A percentile compares a stretch with the other conserved stretches of the same genome.
Conservation (phyloP, 2,113 vertebrate genomes). For the Siphamia tubifer region DNA sequence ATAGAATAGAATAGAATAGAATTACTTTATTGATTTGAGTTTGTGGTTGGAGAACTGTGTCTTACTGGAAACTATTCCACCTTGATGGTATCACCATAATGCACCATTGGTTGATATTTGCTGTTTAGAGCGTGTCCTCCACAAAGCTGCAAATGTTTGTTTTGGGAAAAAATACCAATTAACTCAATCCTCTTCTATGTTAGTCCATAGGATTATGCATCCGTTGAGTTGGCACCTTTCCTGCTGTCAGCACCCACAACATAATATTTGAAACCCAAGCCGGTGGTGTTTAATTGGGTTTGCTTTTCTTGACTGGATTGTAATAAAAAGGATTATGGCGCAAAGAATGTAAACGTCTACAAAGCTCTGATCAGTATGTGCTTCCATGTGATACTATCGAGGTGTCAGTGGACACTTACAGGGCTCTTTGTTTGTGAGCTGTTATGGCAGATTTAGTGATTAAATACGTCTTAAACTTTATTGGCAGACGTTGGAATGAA, state of each 20-base stretch:
- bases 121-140: slow-evolving; percentile 23
- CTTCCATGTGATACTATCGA: not conserved
- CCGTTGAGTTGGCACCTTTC: slow-evolving; percentile 62
- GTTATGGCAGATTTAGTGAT: no score
- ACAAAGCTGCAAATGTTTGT: slow-evolving; percentile 45
- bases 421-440: not conserved
- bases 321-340: slow-evolving; percentile 13
- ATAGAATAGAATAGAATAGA: no score
- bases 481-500: no score
- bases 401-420: not conserved
- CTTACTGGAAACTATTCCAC: no score
- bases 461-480: no score
- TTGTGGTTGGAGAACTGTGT: no score
- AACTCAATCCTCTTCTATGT: slow-evolving; percentile 42
- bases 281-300: slow-evolving; percentile 31
- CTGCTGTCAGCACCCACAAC: slow-evolving; percentile 43
- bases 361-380: not conserved
- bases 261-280: slow-evolving; percentile 51
- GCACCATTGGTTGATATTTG: not conserved
- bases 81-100: not conserved
- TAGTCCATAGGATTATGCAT: slow-evolving; percentile 60
- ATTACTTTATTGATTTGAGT: no score
- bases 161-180: slow-evolving; percentile 54
- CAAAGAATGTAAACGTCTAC: not conserved
- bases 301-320: slow-evolving; percentile 16